These are phyloP conservation scores for Hozukius guyotensis DNA, from an alignment of 2,797 vertebrate species.

Conservation along the genomic window DNA sequence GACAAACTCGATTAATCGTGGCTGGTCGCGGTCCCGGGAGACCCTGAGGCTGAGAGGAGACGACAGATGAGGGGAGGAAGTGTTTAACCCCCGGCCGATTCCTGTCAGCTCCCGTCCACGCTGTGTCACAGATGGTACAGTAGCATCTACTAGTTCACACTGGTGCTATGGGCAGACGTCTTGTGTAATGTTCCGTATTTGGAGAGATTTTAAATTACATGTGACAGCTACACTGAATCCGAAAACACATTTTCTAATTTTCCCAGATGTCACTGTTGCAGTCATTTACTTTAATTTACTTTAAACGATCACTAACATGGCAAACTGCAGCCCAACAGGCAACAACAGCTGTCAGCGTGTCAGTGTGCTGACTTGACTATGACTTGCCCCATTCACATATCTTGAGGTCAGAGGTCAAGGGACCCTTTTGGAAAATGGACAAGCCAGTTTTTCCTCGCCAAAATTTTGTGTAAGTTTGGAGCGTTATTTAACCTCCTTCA, in stretches of 20 bases:
- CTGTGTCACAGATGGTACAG: neutral
- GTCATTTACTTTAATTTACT: neutral
- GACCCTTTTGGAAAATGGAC: too few relatives aligned
- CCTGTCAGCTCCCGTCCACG: constrained; percentile 32
- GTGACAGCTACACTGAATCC: neutral
- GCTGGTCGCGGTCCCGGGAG: neutral
- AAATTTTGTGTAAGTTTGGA: too few relatives aligned
- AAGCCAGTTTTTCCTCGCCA: too few relatives aligned
- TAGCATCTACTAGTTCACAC: neutral
- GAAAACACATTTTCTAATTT: neutral
- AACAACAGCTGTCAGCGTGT: too few relatives aligned
- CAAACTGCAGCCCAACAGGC: too few relatives aligned
- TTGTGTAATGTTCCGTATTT: neutral
- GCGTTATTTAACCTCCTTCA: too few relatives aligned
- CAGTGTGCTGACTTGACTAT: too few relatives aligned
- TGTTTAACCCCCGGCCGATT: constrained; percentile 43
- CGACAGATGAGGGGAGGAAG: constrained; percentile 33
- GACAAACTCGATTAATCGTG: constrained; percentile 22
- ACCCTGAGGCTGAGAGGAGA: constrained; percentile 44
- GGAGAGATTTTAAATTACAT: neutral
- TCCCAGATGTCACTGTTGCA: neutral
- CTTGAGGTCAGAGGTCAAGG: too few relatives aligned
- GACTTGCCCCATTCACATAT: too few relatives aligned
- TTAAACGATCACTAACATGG: neutral
- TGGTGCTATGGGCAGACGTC: neutral